Conservation (phyloP, 1,140 invertebrate genomes). For the Rhyacophila brunnea region DNA sequence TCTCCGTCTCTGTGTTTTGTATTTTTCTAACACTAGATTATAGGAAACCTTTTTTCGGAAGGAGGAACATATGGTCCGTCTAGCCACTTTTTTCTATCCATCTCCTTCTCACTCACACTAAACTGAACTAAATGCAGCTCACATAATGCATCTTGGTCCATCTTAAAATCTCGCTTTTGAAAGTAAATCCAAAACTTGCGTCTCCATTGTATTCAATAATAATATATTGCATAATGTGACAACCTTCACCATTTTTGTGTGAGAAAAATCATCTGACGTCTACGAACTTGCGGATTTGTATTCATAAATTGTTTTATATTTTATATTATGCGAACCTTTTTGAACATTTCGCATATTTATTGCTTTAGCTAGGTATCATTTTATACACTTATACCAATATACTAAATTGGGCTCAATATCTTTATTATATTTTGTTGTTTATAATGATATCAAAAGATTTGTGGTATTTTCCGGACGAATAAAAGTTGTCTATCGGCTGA, state of each 20-base stretch:
- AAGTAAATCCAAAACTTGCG: slow-evolving; percentile 6
- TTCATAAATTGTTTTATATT: too few species aligned
- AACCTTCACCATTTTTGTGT: not conserved
- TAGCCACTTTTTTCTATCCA: slow-evolving; percentile 19
- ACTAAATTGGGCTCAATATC: too few species aligned
- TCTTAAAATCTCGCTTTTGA: slow-evolving; percentile 6
- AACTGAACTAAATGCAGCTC: too few species aligned
- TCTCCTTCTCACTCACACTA: not conserved
- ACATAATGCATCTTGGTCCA: not conserved
- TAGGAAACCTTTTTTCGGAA: slow-evolving; percentile 26
- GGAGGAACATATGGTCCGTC: slow-evolving; percentile 28
- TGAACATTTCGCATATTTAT: too few species aligned
- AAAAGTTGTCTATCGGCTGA: too few species aligned
- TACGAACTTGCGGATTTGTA: too few species aligned
- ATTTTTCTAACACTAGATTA: slow-evolving; percentile 8
- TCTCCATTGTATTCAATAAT: slow-evolving; percentile 5
- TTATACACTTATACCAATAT: too few species aligned
- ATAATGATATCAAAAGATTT: too few species aligned
- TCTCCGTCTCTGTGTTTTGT: not conserved
- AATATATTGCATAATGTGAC: slow-evolving; percentile 17
- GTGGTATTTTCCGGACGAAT: too few species aligned
- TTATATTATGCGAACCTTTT: too few species aligned
- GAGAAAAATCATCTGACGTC: not conserved
- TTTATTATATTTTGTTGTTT: too few species aligned
- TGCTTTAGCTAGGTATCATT: too few species aligned